Evolutionary conservation across 37 sponge, comb jelly and placozoan genomes (phyloP).

Genomic region (Lycopodina hypogea): DNA sequence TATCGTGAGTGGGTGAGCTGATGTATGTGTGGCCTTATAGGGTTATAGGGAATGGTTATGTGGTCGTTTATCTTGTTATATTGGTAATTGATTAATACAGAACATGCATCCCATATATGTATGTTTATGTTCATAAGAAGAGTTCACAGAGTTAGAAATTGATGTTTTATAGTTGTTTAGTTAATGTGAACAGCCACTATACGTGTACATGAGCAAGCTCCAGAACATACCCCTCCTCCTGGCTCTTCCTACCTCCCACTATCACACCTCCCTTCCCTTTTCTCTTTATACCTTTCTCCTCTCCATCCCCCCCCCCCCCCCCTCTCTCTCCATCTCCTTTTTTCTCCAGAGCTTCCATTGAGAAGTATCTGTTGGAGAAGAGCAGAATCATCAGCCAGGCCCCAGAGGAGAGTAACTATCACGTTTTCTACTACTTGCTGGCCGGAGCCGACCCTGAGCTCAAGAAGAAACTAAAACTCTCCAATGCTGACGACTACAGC

Average conservation of each 20-base stretch:
- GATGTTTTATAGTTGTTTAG: too few relatives aligned
- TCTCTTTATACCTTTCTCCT: neutral
- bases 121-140: too few relatives aligned
- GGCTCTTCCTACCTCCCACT: neutral
- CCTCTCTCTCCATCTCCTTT: constrained; percentile 1
- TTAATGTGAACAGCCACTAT: too few relatives aligned
- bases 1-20: neutral
- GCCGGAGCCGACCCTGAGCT: constrained; percentile 69
- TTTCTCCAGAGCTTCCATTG: constrained; percentile 80
- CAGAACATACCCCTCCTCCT: too few relatives aligned
- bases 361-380: constrained; percentile 97
- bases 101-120: too few relatives aligned
- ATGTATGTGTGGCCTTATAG: constrained; percentile 4
- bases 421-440: constrained; percentile 97
- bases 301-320: neutral
- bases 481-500: constrained; percentile 50
- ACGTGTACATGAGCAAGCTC: too few relatives aligned
- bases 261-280: neutral
- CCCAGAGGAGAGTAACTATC: constrained; percentile 90
- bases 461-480: constrained; percentile 52
- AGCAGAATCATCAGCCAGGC: constrained; percentile 87
- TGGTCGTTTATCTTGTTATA: too few relatives aligned
- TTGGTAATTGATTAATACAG: too few relatives aligned
- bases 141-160: too few relatives aligned
- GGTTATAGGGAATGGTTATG: too few relatives aligned